Conservation (phyloP, 2,888 invertebrate species). For the Choreutis nemorana region DNA sequence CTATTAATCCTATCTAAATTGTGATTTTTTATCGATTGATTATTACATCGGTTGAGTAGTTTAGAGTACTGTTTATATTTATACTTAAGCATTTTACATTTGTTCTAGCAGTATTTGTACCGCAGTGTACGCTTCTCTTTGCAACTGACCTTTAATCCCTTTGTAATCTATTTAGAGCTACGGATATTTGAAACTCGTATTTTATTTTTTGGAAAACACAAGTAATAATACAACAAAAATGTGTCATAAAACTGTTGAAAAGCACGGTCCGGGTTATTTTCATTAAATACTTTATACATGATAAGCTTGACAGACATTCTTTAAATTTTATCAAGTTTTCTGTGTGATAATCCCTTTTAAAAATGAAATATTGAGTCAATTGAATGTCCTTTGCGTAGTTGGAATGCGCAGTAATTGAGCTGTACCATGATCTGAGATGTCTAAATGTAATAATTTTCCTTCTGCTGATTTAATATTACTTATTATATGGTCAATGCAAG, state of each 20-base stretch:
- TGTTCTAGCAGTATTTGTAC: constrained; percentile 1
- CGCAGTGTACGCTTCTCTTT: background rate
- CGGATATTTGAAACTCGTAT: background rate
- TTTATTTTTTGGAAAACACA: constrained; percentile 5
- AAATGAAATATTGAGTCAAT: background rate
- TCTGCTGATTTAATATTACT: constrained; percentile 3
- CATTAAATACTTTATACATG: background rate
- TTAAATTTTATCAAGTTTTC: constrained; percentile 3
- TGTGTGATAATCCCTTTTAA: background rate
- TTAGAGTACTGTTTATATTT: constrained; percentile 1
- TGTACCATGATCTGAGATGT: constrained; percentile 2
- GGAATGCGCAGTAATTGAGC: constrained; percentile 3
- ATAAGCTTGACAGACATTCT: background rate
- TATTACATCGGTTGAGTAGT: background rate
- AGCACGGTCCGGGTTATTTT: constrained; percentile 1
- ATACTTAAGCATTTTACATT: background rate
- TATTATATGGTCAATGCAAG: constrained; percentile 5
- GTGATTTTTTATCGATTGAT: background rate
- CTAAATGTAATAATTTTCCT: background rate
- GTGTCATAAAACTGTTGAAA: constrained; percentile 4
- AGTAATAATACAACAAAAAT: constrained; percentile 2
- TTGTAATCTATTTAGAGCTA: constrained; percentile 1
- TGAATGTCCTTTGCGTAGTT: background rate
- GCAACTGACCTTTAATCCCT: background rate
- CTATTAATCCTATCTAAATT: background rate